phyloP scores from a whole-genome alignment of 2,113 vertebrate genomes.

The Lophochroa leadbeateri region DNA sequence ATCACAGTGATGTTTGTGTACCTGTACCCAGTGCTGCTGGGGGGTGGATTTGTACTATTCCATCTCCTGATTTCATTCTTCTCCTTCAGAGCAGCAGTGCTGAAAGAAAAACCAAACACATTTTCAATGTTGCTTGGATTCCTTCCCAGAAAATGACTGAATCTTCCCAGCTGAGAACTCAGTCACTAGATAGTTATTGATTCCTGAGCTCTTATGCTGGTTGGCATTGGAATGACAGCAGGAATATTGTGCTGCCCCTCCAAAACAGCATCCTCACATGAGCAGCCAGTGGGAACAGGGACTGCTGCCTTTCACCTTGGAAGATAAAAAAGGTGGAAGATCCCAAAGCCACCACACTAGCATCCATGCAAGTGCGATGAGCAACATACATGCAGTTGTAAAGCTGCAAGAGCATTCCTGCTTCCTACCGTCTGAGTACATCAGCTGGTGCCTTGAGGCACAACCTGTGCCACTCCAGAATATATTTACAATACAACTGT shows the following conservation, averaged over 20 bases:
- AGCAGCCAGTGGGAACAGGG: not conserved
- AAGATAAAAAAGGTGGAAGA: not conserved
- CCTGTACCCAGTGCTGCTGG: not conserved
- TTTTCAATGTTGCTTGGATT: not conserved
- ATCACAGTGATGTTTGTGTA: not conserved
- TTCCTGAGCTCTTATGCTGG: not conserved
- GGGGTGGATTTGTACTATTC: not conserved
- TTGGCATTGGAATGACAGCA: not conserved
- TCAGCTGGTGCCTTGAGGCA: not conserved
- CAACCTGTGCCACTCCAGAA: not conserved
- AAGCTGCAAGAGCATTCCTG: not conserved
- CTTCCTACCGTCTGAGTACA: too few relatives aligned
- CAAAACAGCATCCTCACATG: fast-evolving
- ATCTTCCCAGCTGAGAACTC: not conserved
- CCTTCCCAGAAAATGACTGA: not conserved
- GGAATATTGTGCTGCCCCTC: not conserved
- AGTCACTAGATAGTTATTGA: not conserved
- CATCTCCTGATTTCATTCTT: not conserved
- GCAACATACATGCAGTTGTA: not conserved
- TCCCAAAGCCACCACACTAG: not conserved
- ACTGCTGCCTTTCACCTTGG: not conserved
- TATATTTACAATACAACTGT: not conserved
- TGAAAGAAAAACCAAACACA: fast-evolving
- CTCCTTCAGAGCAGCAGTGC: not conserved
- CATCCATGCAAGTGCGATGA: fast-evolving